Evolutionary conservation across 2,797 vertebrate genomes (phyloP), one percentile per base, ranked within the genome.

Genomic region (Pterois miles): DNA sequence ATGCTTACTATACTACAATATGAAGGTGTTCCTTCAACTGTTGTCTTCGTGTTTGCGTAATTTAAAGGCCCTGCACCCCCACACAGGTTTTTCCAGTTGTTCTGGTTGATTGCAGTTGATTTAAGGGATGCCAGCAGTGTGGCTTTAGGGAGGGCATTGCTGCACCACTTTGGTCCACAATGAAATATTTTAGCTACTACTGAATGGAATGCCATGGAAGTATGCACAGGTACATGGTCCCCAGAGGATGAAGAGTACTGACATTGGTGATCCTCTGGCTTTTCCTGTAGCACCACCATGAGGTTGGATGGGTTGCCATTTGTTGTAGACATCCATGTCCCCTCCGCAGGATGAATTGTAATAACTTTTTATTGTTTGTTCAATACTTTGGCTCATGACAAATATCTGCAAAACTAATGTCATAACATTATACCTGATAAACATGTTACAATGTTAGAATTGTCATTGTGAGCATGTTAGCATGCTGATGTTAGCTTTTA

Each of bases 161-260:
- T n/a, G n/a, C n/a, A n/a, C n/a, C n/a, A n/a, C n/a, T n/a, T n/a
- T n/a, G n/a, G n/a, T n/a, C n/a, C n/a, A n/a, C n/a, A n/a, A n/a
- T n/a, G n/a, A n/a, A n/a, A n/a, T n/a, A n/a, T n/a, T n/a, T n/a
- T n/a, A n/a, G n/a, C n/a, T n/a, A n/a, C n/a, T n/a, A n/a, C n/a
- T n/a, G n/a, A n/a, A n/a, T n/a, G n/a, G n/a, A n/a, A n/a, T 11
- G 3, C 14, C 22, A 16, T 50, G 66, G 62, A 74, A 31, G 33
- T 64, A n/a, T 66, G 14, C 4, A 1, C 11, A 8, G 53, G 60
- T 74, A 43, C 46, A 57, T 38, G 36, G 63, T 65, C 63, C 33
- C 74, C 33, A 46, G 38, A 63, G 71, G 81, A 68, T 29, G 46
- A 59, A 58, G 65, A 20, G 5, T 10, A 40, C 34, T 11, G 16